A percentile compares a stretch with the other conserved stretches of the same genome.
phyloP scores from a whole-genome alignment of 1,140 invertebrate species.

The Theocolax elegans region DNA sequence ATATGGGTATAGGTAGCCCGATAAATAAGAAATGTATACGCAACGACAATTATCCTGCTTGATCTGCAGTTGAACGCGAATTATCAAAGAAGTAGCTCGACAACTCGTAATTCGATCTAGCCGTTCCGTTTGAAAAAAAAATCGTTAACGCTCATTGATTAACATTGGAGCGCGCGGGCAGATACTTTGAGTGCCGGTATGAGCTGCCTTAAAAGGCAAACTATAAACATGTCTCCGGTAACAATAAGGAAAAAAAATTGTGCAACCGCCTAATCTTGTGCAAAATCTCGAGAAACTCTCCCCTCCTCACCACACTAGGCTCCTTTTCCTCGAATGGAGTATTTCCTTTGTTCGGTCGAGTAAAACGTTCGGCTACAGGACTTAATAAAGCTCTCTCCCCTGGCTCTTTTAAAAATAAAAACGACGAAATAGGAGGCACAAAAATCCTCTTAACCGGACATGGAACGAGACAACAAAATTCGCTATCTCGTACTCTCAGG shows the following conservation, averaged over 20 bases:
- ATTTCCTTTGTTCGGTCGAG: background rate
- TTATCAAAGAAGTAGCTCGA: too few species aligned
- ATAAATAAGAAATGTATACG: too few species aligned
- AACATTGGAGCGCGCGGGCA: too few species aligned
- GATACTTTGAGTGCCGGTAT: background rate
- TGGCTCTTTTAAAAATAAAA: background rate
- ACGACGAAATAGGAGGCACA: background rate
- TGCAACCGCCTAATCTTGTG: constrained; percentile 7
- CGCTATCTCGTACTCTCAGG: background rate
- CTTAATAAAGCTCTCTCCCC: constrained; percentile 12
- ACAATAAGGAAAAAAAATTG: constrained; percentile 19
- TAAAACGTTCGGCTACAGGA: constrained; percentile 14
- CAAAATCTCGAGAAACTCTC: constrained; percentile 18
- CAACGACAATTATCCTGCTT: too few species aligned
- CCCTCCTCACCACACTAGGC: background rate
- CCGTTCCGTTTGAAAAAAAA: too few species aligned
- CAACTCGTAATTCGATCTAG: too few species aligned
- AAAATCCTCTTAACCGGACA: constrained; percentile 11
- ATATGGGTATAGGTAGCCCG: too few species aligned
- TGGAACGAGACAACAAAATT: background rate
- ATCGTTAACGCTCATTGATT: too few species aligned
- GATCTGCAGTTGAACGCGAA: too few species aligned
- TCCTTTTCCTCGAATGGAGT: too few species aligned
- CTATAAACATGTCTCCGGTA: constrained; percentile 14
- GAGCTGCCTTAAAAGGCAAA: constrained; percentile 6